Conservation (phyloP, 1,140 invertebrate species). For the Acromyrmex echinatior region DNA sequence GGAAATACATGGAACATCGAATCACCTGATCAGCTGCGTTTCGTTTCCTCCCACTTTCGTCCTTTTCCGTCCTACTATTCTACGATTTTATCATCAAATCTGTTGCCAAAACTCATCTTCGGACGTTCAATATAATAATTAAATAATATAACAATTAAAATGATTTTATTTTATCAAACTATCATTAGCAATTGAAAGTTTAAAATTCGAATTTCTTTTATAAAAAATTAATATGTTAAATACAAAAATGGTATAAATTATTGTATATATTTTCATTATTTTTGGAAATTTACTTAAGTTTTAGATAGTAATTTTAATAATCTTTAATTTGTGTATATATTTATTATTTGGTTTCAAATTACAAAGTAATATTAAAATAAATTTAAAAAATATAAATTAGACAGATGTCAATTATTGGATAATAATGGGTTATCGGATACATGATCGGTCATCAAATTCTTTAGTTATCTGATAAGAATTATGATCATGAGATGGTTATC, state of each 20-base stretch:
- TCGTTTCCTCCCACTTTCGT: constrained; percentile 78
- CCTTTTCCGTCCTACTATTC: constrained; percentile 34
- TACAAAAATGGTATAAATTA: neutral
- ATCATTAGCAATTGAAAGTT: neutral
- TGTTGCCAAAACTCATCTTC: neutral
- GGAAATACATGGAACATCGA: constrained; percentile 85
- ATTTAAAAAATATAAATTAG: neutral
- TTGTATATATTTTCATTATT: neutral
- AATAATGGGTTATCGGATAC: neutral
- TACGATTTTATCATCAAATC: constrained; percentile 9
- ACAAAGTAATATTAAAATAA: neutral
- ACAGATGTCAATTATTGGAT: neutral
- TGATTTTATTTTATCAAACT: neutral
- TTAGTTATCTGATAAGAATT: neutral
- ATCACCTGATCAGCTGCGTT: constrained; percentile 81
- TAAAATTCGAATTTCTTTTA: neutral
- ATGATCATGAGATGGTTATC: neutral
- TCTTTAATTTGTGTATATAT: neutral
- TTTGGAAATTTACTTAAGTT: neutral
- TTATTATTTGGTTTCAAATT: neutral
- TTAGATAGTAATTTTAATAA: constrained; percentile 7
- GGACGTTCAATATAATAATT: neutral
- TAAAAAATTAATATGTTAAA: neutral
- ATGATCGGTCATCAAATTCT: neutral
- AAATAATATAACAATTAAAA: neutral